These are phyloP conservation scores for Brienomyrus longianalis DNA, from an alignment of 2,113 vertebrate species.

Conservation along the genomic window DNA sequence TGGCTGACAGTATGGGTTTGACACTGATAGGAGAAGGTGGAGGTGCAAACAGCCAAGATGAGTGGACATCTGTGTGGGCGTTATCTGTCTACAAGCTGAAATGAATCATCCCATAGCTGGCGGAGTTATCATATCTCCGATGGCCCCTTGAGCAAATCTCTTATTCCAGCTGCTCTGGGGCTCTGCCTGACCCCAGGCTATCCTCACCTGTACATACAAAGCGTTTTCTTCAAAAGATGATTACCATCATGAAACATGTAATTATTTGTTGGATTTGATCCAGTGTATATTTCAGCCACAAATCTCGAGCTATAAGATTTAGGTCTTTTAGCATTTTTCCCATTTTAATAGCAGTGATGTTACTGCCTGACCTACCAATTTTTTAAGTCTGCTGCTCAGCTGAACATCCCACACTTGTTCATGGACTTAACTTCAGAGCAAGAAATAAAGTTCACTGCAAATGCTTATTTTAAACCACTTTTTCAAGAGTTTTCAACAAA, in stretches of 20 bases:
- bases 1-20: neutral
- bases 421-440: neutral
- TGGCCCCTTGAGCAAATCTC: neutral
- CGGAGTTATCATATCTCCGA: neutral
- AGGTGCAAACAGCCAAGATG: neutral
- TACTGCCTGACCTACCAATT: neutral
- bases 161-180: neutral
- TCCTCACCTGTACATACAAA: neutral
- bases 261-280: neutral
- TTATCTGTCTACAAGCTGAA: neutral
- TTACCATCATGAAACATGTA: neutral
- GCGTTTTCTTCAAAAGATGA: neutral
- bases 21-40: neutral
- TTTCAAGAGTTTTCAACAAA: neutral
- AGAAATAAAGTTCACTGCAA: neutral
- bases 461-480: neutral
- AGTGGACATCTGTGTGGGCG: slow-evolving; percentile 4
- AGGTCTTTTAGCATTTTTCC: neutral
- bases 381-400: neutral
- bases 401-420: neutral
- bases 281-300: neutral
- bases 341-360: neutral
- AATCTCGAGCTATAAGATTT: neutral
- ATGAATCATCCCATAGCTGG: neutral
- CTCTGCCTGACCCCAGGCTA: neutral